Evolutionary conservation across 2,113 vertebrate species (phyloP).

Genomic region (Daboia siamensis): DNA sequence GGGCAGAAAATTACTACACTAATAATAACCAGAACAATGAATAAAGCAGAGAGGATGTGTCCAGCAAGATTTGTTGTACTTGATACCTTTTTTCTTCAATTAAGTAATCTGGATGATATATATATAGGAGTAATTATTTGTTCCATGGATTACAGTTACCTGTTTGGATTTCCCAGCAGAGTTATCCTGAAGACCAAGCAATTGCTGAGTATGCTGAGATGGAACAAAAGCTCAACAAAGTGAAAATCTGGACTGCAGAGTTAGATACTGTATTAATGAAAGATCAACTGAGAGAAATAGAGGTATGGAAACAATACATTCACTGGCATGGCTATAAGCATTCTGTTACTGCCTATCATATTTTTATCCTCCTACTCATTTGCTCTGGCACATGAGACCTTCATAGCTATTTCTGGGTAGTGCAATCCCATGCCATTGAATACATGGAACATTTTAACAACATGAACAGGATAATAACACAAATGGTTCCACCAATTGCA

Average conservation of each 20-base stretch:
- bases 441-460: neutral
- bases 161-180: slow-evolving; percentile 53
- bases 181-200: slow-evolving; percentile 43
- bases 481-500: neutral
- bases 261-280: slow-evolving; percentile 75
- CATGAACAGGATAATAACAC: neutral
- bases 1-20: no score
- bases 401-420: neutral
- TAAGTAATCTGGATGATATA: neutral
- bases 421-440: neutral
- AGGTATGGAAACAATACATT: slow-evolving; percentile 74
- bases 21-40: neutral
- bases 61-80: neutral
- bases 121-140: neutral
- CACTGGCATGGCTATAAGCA: slow-evolving; percentile 40
- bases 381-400: neutral
- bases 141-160: neutral
- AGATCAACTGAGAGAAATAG: slow-evolving; percentile 79
- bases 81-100: neutral
- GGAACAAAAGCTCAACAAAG: slow-evolving; percentile 71
- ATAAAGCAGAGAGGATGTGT: neutral
- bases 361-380: neutral
- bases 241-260: slow-evolving; percentile 75
- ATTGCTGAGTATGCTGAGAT: slow-evolving; percentile 67
- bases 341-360: slow-evolving; percentile 21